Base-by-base conservation (phyloP, 2,888 invertebrate genomes). In the Caradrina clavipalpis region DNA sequence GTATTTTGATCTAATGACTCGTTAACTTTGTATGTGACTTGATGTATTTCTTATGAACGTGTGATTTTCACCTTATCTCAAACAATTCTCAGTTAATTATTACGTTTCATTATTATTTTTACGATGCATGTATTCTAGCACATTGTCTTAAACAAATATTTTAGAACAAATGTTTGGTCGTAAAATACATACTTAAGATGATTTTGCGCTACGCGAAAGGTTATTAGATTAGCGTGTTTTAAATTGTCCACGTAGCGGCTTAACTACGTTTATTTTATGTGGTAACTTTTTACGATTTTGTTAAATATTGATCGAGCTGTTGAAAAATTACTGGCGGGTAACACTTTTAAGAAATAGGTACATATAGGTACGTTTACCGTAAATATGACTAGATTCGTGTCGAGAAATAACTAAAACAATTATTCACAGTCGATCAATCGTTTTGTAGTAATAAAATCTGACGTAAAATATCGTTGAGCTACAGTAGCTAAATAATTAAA, bases 1-100 rank as follows among this genome's bases (percentile, higher is more conserved):
- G 93, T 91, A 94, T 94, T 94, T 90, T 86, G 90, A 87, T 92
- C 91, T 93, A 93, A 94, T 94, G 94, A 93, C 90, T 93, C 87
- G 93, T 93, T 93, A 93, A 93, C 92, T 93, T 93, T 90, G 88
- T 89, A 86, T 84, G 87, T 89, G 89, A 88, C 86, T 87, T 90
- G 94, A 90, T 92, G 92, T 92, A 93, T 93, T 93, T 93, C 85
- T 87, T 89, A 87, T 83, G 80, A 83, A 84, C 84, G 78, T 87
- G 93, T 86, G 90, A 93, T 82, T 87, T 83, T 88, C 87, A 84
- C 81, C 81, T 73, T 50, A 64, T 63, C 58, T 64, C 55, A 45
- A 49, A 59, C 57, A 78, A 67, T 60, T 66, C 61, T 68, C 22
- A 62, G 56, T 61, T 51, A 47, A 66, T 82, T 64, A 66, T 59